Percentiles rank a stretch among this genome's conserved stretches.
These are phyloP conservation scores for Lepidonotus clava DNA, from an alignment of 2,888 invertebrate genomes.

Conservation along the genomic window DNA sequence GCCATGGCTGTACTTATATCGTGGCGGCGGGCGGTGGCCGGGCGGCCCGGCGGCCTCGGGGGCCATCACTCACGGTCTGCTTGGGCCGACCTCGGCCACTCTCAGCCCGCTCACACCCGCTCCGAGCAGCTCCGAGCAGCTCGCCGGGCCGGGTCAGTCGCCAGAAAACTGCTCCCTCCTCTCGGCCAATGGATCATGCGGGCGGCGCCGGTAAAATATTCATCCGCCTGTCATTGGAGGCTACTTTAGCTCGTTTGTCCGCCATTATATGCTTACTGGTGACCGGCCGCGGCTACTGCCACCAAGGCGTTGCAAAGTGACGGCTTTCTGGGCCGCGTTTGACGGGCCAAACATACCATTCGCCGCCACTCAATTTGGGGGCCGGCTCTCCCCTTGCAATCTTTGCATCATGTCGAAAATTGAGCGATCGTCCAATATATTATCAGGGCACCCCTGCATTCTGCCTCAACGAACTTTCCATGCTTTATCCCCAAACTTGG, in stretches of 20 bases:
- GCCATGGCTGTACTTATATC: not conserved
- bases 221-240: slow-evolving; percentile 17
- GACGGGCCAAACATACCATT: not conserved
- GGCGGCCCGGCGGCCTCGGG: too few relatives aligned
- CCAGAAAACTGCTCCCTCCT: not conserved
- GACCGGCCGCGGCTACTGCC: too few relatives aligned
- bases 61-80: too few relatives aligned
- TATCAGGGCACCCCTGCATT: too few relatives aligned
- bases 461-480: not conserved
- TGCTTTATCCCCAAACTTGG: too few relatives aligned
- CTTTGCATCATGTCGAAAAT: too few relatives aligned
- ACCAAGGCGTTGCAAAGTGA: not conserved
- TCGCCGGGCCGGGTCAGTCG: not conserved
- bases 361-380: not conserved
- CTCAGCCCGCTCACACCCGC: not conserved
- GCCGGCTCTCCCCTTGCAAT: not conserved
- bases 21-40: too few relatives aligned
- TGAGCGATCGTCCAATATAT: too few relatives aligned
- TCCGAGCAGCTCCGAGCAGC: not conserved
- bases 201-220: slow-evolving; percentile 13
- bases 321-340: not conserved
- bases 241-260: slow-evolving; percentile 1
- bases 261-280: not conserved
- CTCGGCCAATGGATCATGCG: not conserved
- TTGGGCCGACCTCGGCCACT: too few relatives aligned